phyloP scores from a whole-genome alignment of 2,888 invertebrate species.

The Phaedon cochleariae region DNA sequence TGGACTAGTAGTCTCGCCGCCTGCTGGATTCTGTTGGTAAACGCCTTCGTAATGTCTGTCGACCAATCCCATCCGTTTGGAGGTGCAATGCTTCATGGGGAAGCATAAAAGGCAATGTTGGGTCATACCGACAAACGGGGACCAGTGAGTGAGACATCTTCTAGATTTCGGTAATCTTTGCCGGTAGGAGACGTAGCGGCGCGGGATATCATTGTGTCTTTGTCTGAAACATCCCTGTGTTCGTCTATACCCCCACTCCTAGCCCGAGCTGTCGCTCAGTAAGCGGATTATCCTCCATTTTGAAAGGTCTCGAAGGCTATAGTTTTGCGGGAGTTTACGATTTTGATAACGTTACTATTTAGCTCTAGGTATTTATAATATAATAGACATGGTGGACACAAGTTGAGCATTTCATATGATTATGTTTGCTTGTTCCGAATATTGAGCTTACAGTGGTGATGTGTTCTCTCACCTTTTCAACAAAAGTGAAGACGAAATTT shows the following conservation, averaged over 20 bases:
- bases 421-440: not conserved
- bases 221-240: conserved; percentile 81
- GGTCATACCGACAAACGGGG: too few relatives aligned
- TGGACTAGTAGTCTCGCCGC: too few relatives aligned
- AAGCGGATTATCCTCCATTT: conserved; percentile 25
- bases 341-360: conserved; percentile 42
- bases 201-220: conserved; percentile 75
- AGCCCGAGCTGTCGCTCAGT: conserved; percentile 62
- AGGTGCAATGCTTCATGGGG: too few relatives aligned
- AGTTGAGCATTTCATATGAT: conserved; percentile 54
- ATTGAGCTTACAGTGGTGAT: too few relatives aligned
- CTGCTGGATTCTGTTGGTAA: too few relatives aligned
- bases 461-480: too few relatives aligned
- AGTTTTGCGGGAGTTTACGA: not conserved
- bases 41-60: too few relatives aligned
- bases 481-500: too few relatives aligned
- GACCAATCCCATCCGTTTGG: too few relatives aligned
- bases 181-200: conserved; percentile 61
- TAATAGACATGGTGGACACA: conserved; percentile 61
- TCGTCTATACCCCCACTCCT: conserved; percentile 77
- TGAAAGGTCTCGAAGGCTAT: not conserved
- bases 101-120: too few relatives aligned
- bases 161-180: too few relatives aligned
- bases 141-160: too few relatives aligned
- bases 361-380: conserved; percentile 60